These are phyloP conservation scores for Atethmia centrago DNA, from an alignment of 2,888 invertebrate species.

Conservation along the genomic window DNA sequence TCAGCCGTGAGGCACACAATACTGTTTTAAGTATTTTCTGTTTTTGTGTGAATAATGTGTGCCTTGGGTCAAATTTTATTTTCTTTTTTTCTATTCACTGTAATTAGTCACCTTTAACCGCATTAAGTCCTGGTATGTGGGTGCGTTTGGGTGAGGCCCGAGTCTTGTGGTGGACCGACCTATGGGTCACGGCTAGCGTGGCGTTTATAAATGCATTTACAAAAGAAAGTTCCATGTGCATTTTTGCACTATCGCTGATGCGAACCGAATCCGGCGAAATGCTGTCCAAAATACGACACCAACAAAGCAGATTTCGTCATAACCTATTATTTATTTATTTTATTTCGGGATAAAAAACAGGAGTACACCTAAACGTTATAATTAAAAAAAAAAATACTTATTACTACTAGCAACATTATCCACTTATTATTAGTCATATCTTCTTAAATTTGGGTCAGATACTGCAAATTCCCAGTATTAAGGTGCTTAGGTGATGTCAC, in stretches of 20 bases:
- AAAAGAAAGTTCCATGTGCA: background rate
- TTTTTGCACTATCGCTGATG: background rate
- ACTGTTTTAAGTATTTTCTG: too few relatives aligned
- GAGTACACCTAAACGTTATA: too few relatives aligned
- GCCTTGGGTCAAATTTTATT: too few relatives aligned
- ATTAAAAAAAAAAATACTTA: too few relatives aligned
- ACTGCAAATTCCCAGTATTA: background rate
- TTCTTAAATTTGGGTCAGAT: background rate
- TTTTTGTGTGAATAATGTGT: too few relatives aligned
- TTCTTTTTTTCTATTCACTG: too few relatives aligned
- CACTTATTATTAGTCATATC: background rate
- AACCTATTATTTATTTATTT: background rate
- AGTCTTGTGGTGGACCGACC: background rate
- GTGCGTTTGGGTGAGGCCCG: constrained; percentile 22
- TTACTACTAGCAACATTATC: too few relatives aligned
- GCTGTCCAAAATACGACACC: background rate
- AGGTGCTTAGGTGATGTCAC: background rate
- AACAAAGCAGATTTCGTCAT: background rate
- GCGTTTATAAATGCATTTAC: background rate
- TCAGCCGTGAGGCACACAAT: too few relatives aligned
- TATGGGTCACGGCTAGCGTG: background rate
- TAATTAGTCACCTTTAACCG: constrained; percentile 22
- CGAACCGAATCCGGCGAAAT: background rate
- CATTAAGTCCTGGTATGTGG: constrained; percentile 7
- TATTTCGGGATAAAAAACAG: too few relatives aligned